Evolutionary conservation across 2,797 vertebrate genomes (phyloP).

Genomic region (Falco naumanni): DNA sequence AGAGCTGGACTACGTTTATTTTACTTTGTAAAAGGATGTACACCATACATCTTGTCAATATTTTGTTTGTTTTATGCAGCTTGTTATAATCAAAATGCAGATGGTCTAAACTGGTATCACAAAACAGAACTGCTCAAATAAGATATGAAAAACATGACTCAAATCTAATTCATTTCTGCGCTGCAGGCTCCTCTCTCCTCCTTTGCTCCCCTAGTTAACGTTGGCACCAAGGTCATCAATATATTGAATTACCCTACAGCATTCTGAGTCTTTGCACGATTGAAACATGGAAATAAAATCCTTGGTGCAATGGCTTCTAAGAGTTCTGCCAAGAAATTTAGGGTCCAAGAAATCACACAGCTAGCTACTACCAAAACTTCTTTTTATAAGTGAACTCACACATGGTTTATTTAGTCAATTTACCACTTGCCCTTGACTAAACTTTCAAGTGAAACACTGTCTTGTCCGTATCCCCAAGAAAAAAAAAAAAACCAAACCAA

Average conservation of each 20-base stretch:
- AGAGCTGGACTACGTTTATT: background rate
- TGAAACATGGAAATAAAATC: conserved; percentile 6
- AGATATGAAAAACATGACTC: background rate
- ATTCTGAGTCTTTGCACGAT: background rate
- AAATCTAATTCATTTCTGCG: background rate
- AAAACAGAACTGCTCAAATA: background rate
- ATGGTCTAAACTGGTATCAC: background rate
- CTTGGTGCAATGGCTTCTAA: background rate
- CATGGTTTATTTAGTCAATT: background rate
- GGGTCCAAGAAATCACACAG: background rate
- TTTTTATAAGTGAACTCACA: background rate
- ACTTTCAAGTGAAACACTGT: background rate
- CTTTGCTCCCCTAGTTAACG: background rate
- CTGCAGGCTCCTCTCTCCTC: background rate
- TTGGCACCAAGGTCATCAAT: background rate
- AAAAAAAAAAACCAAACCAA: background rate
- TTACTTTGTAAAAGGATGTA: background rate
- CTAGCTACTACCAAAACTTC: background rate
- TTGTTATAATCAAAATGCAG: background rate
- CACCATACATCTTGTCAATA: background rate
- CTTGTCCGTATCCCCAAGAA: background rate
- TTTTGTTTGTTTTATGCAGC: background rate
- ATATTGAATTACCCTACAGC: background rate
- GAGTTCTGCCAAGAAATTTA: background rate
- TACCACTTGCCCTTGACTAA: background rate